Percentiles rank a stretch among this genome's conserved stretches.
phyloP scores from a whole-genome alignment of 1,140 invertebrate genomes.

The Agrypnia vestita region DNA sequence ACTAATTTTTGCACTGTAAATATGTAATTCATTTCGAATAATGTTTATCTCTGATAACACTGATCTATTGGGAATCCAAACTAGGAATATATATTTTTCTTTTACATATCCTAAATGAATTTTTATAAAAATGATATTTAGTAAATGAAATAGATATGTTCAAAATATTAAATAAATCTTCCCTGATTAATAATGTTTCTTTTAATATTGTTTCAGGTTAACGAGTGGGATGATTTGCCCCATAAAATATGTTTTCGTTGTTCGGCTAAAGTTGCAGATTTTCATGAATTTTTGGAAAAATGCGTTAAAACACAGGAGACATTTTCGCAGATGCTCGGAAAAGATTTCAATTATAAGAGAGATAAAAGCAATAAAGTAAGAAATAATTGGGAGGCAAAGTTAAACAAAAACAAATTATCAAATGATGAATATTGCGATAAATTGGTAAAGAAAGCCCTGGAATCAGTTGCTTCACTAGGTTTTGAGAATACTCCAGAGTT shows the following conservation, averaged over 20 bases:
- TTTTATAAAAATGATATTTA: no score
- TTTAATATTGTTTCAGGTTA: constrained; percentile 65
- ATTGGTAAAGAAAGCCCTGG: constrained; percentile 69
- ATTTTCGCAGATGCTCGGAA: constrained; percentile 63
- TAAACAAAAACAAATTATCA: constrained; percentile 69
- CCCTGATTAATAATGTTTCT: no score
- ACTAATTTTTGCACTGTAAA: no score
- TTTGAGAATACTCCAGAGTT: neutral
- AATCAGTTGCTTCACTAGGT: constrained; percentile 47
- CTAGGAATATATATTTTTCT: no score
- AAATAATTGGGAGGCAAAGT: constrained; percentile 67
- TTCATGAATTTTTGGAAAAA: constrained; percentile 70
- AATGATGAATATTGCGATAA: constrained; percentile 71
- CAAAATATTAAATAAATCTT: no score
- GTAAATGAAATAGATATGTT: no score
- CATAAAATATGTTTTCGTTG: constrained; percentile 72
- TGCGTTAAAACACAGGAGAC: constrained; percentile 68
- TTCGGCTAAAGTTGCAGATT: constrained; percentile 70
- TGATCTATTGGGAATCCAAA: no score
- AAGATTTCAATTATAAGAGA: constrained; percentile 60
- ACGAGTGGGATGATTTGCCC: constrained; percentile 70
- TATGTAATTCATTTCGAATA: no score
- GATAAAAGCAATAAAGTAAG: constrained; percentile 63
- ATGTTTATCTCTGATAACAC: no score
- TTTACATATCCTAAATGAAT: no score